phyloP scores from a whole-genome alignment of 2,888 invertebrate species.

The Nysson spinosus region DNA sequence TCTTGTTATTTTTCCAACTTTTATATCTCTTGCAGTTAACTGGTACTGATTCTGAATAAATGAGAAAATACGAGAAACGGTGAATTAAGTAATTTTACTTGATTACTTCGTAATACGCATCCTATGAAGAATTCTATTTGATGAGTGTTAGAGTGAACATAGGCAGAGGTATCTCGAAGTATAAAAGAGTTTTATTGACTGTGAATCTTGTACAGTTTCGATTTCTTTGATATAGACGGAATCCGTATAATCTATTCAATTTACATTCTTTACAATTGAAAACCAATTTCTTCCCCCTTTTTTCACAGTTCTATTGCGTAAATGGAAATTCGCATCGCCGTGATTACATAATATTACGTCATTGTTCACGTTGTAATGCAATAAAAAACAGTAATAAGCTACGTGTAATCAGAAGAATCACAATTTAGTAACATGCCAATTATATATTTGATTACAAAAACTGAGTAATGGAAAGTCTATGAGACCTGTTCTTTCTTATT shows the following conservation, averaged over 20 bases:
- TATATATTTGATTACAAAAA: too few species aligned
- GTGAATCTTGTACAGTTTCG: conserved; percentile 17
- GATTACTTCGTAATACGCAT: not conserved
- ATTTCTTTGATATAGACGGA: conserved; percentile 37
- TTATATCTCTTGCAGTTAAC: too few species aligned
- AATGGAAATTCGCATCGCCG: conserved; percentile 33
- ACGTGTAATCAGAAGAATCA: conserved; percentile 16
- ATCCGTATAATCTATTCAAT: conserved; percentile 30
- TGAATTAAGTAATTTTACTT: not conserved
- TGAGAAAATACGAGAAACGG: not conserved
- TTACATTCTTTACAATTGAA: conserved; percentile 50
- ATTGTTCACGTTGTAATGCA: conserved; percentile 25
- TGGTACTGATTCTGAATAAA: not conserved
- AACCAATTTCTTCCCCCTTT: conserved; percentile 41
- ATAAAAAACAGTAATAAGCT: conserved; percentile 37
- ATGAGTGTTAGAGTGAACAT: not conserved
- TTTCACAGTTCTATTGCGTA: conserved; percentile 24
- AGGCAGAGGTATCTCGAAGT: not conserved
- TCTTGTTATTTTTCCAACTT: too few species aligned
- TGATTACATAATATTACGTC: conserved; percentile 44
- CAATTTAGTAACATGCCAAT: conserved; percentile 1
- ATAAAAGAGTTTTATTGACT: conserved; percentile 17
- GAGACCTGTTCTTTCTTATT: too few species aligned
- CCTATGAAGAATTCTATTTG: not conserved
- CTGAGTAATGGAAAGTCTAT: too few species aligned